A percentile compares a stretch with the other conserved stretches of the same genome.
Conservation (phyloP, 30 jellyfish, hydroid and myxozoan genomes). For the Mastigias papua region DNA sequence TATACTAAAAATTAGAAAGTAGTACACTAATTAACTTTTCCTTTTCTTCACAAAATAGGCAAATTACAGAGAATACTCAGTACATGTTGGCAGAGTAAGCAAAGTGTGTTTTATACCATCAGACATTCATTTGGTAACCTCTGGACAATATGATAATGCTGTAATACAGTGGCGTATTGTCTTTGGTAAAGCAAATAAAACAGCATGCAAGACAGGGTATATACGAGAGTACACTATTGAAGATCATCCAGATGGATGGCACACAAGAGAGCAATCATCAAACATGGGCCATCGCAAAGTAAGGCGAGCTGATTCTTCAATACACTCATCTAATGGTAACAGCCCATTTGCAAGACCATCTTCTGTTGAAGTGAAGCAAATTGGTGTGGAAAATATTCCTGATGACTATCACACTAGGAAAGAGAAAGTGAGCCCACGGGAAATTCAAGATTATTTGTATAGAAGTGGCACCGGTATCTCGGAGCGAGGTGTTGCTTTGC, state of each 20-base stretch:
- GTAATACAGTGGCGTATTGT: slow-evolving; percentile 70
- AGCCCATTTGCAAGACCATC: slow-evolving; percentile 44
- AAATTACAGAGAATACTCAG: slow-evolving; percentile 62
- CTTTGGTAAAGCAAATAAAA: slow-evolving; percentile 28
- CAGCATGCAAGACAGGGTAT: slow-evolving; percentile 37
- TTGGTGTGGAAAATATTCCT: slow-evolving; percentile 19
- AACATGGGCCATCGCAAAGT: slow-evolving; percentile 69
- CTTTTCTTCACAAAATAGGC: neutral
- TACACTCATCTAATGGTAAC: neutral
- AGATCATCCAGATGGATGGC: slow-evolving; percentile 14
- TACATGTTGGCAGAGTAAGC: slow-evolving; percentile 50
- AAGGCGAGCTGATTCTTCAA: slow-evolving; percentile 31
- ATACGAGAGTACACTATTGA: slow-evolving; percentile 26
- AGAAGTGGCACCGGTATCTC: slow-evolving; percentile 37
- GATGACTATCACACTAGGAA: slow-evolving; percentile 21
- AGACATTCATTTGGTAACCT: slow-evolving; percentile 30
- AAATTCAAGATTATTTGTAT: slow-evolving; percentile 27
- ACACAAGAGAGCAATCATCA: slow-evolving; percentile 14
- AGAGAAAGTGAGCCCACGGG: slow-evolving; percentile 24
- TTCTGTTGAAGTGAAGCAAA: slow-evolving; percentile 9
- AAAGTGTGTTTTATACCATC: slow-evolving; percentile 52
- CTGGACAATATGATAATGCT: slow-evolving; percentile 66
- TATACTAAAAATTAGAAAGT: too few species aligned
- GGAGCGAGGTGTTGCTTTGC: slow-evolving; percentile 28
- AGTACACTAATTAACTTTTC: neutral